Evolutionary conservation across 2,113 vertebrate species (phyloP), one percentile per base, ranked within the genome.

Genomic region (Amia ocellicauda): DNA sequence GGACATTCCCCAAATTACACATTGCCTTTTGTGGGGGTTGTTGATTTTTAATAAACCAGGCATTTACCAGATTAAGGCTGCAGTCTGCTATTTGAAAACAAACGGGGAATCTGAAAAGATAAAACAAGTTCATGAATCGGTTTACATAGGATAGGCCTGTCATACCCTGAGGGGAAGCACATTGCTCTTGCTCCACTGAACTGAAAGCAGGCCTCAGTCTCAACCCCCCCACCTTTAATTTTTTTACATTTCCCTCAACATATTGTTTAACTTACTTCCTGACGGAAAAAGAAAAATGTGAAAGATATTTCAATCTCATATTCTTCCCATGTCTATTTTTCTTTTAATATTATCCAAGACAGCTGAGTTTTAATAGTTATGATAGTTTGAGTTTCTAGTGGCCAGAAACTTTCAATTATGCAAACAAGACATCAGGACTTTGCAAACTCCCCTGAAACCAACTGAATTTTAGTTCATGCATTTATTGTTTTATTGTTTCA

Each of bases 1-100:
- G 9, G 20, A 60, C 49, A 62, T 40, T 56, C 42, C 64, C 74
- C 24, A 31, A 69, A 75, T 67, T 55, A n/a, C 66, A 61, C 60
- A 45, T 74, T 70, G 64, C 78, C 76, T 66, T 57, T 64, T 66
- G 62, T 73, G 78, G 66, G 76, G 68, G 76, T 68, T 76, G 74
- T 74, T 84, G 72, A 61, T 76, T 81, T 82, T 81, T 7, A 80
- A 80, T 80, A 78, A 82, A 77, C 72, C 24, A 60, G 71, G 78
- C 77, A 80, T 82, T 77, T 64, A 10, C 3, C 40, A 45, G 17
- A 28, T 47, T 1, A 14, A 26, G 29, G 16, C n/a, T 4, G 65
- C 60, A 56, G 58, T 36, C 26, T 27, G 22, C 45, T 51, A 9
- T 62, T 7, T 14, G 45, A 29, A 31, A 22, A 19, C 8, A 23